Evolutionary conservation across 2,797 vertebrate species (phyloP).

Genomic region (Glossophaga mutica): DNA sequence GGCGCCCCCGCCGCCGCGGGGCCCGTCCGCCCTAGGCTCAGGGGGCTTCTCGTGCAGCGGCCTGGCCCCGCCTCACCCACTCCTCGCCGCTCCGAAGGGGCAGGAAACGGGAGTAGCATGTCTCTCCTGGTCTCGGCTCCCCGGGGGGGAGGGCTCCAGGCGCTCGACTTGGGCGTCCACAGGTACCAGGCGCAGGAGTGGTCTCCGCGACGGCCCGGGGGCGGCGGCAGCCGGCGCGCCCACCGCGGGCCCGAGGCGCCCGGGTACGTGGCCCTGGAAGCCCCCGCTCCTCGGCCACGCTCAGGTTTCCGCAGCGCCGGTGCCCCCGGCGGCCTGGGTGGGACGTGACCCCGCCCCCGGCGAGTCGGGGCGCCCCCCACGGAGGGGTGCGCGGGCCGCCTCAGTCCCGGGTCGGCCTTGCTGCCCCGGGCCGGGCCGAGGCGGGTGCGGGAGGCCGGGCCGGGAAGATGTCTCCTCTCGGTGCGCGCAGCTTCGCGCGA

Average conservation of each 20-base stretch:
- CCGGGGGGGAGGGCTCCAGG: conserved; percentile 38
- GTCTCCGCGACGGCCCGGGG: conserved; percentile 69
- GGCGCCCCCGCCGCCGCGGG: background rate
- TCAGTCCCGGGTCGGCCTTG: background rate
- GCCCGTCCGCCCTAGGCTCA: background rate
- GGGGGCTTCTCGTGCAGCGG: conserved; percentile 42
- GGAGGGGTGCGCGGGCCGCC: conserved; percentile 40
- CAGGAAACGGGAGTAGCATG: conserved; percentile 67
- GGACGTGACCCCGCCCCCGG: conserved; percentile 71
- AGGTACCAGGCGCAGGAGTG: conserved; percentile 50
- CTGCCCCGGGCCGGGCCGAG: conserved; percentile 13
- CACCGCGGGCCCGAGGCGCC: conserved; percentile 50
- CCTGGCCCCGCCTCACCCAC: conserved; percentile 68
- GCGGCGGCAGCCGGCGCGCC: conserved; percentile 42
- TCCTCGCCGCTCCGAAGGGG: conserved; percentile 68
- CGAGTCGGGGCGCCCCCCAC: conserved; percentile 64
- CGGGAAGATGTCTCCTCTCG: conserved; percentile 64
- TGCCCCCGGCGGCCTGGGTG: conserved; percentile 66
- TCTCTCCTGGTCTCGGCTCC: conserved; percentile 58
- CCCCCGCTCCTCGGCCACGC: conserved; percentile 60
- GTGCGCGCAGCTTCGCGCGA: conserved; percentile 70
- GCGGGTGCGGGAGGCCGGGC: conserved; percentile 58
- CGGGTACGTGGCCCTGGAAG: conserved; percentile 57
- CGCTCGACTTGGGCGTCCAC: conserved; percentile 64
- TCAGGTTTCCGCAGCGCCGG: conserved; percentile 65